Percentiles rank a stretch among this genome's conserved stretches.
phyloP scores from a whole-genome alignment of 2,797 vertebrate genomes.

The Pteronotus mesoamericanus region DNA sequence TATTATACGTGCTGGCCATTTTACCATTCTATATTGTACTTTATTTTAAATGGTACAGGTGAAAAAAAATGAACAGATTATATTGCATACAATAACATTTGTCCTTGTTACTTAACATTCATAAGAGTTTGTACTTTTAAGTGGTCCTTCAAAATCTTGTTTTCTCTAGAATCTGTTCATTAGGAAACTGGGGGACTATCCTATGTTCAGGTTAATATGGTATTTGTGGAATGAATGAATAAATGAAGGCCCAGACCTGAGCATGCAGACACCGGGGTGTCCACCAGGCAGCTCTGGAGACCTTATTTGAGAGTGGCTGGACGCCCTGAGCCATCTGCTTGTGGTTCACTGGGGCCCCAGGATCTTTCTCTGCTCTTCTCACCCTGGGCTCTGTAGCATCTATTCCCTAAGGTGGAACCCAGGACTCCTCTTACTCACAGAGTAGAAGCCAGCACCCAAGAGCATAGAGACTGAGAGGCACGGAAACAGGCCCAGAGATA shows the following conservation, averaged over 20 bases:
- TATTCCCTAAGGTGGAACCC: not conserved
- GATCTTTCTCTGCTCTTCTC: not conserved
- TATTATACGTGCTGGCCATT: too few species aligned
- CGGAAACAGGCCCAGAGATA: not conserved
- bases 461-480: not conserved
- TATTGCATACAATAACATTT: not conserved
- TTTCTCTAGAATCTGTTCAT: not conserved
- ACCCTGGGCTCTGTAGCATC: not conserved
- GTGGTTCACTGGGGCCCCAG: not conserved
- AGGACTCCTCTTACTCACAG: not conserved
- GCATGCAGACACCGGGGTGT: not conserved
- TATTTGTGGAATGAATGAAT: not conserved
- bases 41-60: not conserved
- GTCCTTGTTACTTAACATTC: not conserved
- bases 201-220: not conserved
- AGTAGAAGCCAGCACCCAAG: not conserved
- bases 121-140: not conserved
- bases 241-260: not conserved
- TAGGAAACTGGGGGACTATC: not conserved
- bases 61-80: not conserved
- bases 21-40: not conserved
- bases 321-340: not conserved
- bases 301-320: not conserved
- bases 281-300: not conserved
- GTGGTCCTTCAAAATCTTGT: not conserved